Conservation (phyloP, 2,797 vertebrate species). For the Myotis myotis region DNA sequence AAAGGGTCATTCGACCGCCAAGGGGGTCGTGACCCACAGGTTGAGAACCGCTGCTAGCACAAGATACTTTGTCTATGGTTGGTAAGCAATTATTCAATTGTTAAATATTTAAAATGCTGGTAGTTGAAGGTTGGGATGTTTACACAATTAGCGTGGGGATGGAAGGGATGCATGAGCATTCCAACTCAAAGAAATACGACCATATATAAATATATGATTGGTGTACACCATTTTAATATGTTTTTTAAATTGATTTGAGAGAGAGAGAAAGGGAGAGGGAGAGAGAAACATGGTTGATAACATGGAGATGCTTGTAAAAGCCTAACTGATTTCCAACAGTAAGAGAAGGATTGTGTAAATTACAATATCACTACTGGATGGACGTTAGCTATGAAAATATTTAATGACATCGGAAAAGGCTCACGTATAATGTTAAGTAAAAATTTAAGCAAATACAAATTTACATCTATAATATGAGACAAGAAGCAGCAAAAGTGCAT, state of each 20-base stretch:
- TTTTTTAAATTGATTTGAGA: background rate
- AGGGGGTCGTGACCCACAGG: too few relatives aligned
- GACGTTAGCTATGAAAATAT: background rate
- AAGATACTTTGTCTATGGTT: conserved; percentile 68
- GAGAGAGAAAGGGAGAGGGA: background rate
- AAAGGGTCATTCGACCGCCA: too few relatives aligned
- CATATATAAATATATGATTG: background rate
- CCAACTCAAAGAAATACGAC: background rate
- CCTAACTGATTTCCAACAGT: background rate
- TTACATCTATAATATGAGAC: background rate
- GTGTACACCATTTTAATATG: background rate
- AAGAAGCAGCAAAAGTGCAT: background rate
- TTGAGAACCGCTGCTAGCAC: conserved; percentile 53
- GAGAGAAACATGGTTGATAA: background rate
- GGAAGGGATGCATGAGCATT: background rate
- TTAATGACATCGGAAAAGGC: background rate
- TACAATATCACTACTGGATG: background rate
- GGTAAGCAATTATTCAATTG: conserved; percentile 81
- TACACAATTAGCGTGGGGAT: conserved; percentile 65
- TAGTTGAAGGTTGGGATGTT: conserved; percentile 83
- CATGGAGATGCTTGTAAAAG: background rate
- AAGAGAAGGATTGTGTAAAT: background rate
- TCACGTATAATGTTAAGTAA: background rate
- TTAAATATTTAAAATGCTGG: conserved; percentile 85
- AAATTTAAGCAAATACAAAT: background rate